Percentiles rank a stretch among this genome's conserved stretches.
Conservation (phyloP, 2,113 vertebrate genomes). For the Phoxinus phoxinus region DNA sequence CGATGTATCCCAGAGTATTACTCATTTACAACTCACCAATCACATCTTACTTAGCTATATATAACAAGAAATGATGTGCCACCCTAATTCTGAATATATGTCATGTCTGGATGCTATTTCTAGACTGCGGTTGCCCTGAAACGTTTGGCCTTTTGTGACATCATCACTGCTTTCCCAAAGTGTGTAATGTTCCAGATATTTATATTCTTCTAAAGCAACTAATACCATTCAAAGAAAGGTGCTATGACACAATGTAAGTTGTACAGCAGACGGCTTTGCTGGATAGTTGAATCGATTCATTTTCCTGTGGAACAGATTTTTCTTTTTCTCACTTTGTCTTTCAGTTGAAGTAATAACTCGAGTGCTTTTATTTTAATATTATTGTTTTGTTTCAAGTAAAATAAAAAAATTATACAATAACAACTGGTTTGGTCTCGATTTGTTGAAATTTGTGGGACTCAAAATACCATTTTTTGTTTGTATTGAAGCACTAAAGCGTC, state of each 20-base stretch:
- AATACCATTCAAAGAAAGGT: neutral
- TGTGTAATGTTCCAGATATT: neutral
- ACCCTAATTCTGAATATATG: neutral
- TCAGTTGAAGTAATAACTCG: conserved; percentile 58
- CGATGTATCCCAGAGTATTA: neutral
- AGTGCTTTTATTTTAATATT: conserved; percentile 66
- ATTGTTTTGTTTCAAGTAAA: conserved; percentile 64
- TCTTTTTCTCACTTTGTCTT: conserved; percentile 49
- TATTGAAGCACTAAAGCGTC: neutral
- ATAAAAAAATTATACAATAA: conserved; percentile 64
- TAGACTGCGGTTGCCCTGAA: neutral
- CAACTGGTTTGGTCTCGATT: conserved; percentile 6
- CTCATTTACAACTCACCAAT: neutral
- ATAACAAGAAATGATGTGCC: neutral
- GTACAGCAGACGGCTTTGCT: too few relatives aligned
- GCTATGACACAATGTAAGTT: neutral
- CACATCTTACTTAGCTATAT: neutral
- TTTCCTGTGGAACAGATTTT: conserved; percentile 24
- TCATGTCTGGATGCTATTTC: neutral
- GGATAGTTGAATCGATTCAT: neutral
- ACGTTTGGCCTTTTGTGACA: neutral
- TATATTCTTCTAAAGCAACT: neutral
- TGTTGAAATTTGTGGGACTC: conserved; percentile 26
- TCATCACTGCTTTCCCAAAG: neutral
- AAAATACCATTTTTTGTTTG: neutral